Evolutionary conservation across 2,888 invertebrate species (phyloP).

Genomic region (Apamea sordens): DNA sequence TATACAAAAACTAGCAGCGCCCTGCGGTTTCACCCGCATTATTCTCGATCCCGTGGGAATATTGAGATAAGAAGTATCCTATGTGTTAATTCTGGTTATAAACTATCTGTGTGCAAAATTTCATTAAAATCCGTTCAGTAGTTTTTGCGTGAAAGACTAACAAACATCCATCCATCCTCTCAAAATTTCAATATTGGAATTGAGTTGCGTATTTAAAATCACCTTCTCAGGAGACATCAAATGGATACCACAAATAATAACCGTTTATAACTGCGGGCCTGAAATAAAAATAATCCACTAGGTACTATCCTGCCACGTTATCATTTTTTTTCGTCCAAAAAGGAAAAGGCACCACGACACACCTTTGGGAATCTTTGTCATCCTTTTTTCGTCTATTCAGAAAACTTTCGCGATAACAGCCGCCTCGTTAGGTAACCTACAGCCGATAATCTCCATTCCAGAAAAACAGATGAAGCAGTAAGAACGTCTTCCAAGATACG

Average conservation of each 20-base stretch:
- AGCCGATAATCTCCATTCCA: conserved; percentile 58
- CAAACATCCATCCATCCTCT: no score
- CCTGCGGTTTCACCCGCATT: no score
- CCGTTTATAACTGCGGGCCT: neutral
- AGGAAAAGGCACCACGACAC: neutral
- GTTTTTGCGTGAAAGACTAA: no score
- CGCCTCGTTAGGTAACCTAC: conserved; percentile 39
- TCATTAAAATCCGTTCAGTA: no score
- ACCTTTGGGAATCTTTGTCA: conserved; percentile 25
- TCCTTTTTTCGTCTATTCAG: conserved; percentile 20
- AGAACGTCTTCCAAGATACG: conserved; percentile 61
- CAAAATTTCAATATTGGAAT: no score
- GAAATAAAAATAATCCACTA: neutral
- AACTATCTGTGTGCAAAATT: no score
- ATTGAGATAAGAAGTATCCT: no score
- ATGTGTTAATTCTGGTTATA: no score
- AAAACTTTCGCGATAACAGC: conserved; percentile 27
- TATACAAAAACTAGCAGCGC: no score
- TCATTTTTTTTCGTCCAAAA: neutral
- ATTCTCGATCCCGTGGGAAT: no score
- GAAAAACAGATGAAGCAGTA: conserved; percentile 60
- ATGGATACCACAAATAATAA: neutral
- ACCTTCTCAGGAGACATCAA: neutral
- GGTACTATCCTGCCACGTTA: neutral
- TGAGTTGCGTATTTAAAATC: neutral